These are phyloP conservation scores for Rattus rattus DNA, from an alignment of 2,113 vertebrate genomes.

Conservation along the genomic window DNA sequence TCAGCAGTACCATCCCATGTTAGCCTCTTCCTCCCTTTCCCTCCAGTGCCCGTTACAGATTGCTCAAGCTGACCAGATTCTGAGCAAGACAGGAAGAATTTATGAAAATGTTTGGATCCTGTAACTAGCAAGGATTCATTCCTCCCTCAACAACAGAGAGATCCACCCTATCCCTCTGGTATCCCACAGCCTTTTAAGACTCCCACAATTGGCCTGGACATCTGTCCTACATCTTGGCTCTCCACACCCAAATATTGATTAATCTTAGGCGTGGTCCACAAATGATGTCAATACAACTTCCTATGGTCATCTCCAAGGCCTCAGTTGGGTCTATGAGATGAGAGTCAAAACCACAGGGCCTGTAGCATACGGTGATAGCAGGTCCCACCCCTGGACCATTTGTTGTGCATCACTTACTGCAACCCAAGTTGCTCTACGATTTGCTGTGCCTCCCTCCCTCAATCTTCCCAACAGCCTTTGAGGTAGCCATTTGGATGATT, in stretches of 20 bases:
- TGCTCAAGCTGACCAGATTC: not conserved
- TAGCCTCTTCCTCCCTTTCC: not conserved
- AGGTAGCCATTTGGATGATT: accelerated
- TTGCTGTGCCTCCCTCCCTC: accelerated
- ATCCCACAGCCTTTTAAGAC: not conserved
- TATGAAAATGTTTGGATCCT: not conserved
- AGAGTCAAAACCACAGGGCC: not conserved
- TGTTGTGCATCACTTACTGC: not conserved
- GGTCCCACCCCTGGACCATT: accelerated
- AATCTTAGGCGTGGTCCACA: not conserved
- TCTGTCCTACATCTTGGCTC: not conserved
- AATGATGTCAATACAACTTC: not conserved
- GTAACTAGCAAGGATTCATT: not conserved
- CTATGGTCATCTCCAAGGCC: accelerated
- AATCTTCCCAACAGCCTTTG: not conserved
- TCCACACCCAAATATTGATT: not conserved
- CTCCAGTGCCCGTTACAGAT: accelerated
- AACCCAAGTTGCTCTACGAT: accelerated
- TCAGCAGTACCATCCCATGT: accelerated
- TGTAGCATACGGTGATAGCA: accelerated
- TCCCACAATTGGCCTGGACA: not conserved
- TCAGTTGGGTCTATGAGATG: not conserved
- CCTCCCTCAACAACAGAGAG: accelerated
- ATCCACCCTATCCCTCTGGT: accelerated
- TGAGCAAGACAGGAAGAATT: not conserved